phyloP scores from a whole-genome alignment of 2,113 vertebrate genomes.

The Alligator sinensis region DNA sequence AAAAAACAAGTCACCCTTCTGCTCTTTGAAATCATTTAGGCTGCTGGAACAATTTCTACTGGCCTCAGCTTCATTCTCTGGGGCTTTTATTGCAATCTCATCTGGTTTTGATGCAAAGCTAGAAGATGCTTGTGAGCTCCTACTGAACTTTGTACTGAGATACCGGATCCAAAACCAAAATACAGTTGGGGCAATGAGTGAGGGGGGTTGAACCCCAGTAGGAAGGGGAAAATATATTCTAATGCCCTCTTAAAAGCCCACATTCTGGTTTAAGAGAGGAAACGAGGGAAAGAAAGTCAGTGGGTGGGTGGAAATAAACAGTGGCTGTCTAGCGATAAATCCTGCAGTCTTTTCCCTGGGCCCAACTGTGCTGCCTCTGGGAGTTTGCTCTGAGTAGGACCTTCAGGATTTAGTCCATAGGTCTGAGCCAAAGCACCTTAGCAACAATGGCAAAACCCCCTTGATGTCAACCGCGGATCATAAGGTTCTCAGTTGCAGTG shows the following conservation, averaged over 20 bases:
- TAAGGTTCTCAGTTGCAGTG: background rate
- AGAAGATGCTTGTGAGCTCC: background rate
- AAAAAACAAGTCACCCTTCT: background rate
- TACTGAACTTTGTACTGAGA: background rate
- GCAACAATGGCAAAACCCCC: rapidly evolving
- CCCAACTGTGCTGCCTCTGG: background rate
- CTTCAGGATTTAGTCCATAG: background rate
- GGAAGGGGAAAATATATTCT: background rate
- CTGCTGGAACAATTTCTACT: background rate
- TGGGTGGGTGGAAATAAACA: background rate
- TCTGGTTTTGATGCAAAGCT: background rate
- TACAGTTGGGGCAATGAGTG: rapidly evolving
- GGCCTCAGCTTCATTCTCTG: rapidly evolving
- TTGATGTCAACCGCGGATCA: background rate
- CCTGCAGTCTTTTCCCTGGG: background rate
- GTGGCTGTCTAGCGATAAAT: background rate
- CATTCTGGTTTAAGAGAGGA: background rate
- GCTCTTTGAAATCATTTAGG: background rate
- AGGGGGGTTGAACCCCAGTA: rapidly evolving
- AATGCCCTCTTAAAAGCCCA: background rate
- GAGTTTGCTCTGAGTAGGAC: background rate
- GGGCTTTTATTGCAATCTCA: background rate
- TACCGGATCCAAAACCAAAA: rapidly evolving
- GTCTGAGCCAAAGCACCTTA: background rate
- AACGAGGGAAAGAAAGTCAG: background rate